Evolutionary conservation across 1,140 invertebrate genomes (phyloP), one percentile per base, ranked within the genome.

Genomic region (Brachionus angularis): DNA sequence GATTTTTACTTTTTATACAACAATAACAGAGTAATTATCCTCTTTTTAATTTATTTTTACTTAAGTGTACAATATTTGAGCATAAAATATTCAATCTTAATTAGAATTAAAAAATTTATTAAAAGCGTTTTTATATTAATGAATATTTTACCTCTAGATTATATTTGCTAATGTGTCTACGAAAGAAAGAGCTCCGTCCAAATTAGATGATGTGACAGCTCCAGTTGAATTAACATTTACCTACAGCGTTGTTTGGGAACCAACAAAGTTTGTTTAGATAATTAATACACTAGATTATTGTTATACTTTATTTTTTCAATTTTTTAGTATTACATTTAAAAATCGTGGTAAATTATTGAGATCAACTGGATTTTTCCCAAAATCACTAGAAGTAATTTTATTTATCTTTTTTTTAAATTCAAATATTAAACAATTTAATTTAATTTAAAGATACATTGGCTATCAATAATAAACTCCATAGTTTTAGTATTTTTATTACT

Each of bases 391-490:
- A 76, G 81, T 82, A 72, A 73, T 52, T n/a, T n/a, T n/a, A 74
- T 18, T 50, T 44, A 23, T 23, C 1, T 10, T 14, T 23, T n/a
- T 12, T 18, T 42, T 23, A 4, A 34, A 27, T 52, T 53, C 14
- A 31, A 16, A 72, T 64, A 33, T 27, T 47, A 47, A 31, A 5
- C 50, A 71, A 29, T n/a, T 36, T 14, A n/a, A 3, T 23, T 74
- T 72, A 70, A n/a, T 12, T 39, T 76, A 31, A 73, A 83, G 80
- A 84, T 85, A 73, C 84, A 85, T 74, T 85, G 84, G 84, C 76
- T 85, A 39, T 84, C 83, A 21, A 82, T 85, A 47, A 84, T 85
- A 31, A 85, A 85, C 75, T 85, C 84, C 3, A 80, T 83, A 75
- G 80, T 85, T 10, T 77, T 85, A 3, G 84, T 84, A 3, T 83